These are phyloP conservation scores for Agapetus fuscipes DNA, from an alignment of 2,888 invertebrate species.

Conservation along the genomic window DNA sequence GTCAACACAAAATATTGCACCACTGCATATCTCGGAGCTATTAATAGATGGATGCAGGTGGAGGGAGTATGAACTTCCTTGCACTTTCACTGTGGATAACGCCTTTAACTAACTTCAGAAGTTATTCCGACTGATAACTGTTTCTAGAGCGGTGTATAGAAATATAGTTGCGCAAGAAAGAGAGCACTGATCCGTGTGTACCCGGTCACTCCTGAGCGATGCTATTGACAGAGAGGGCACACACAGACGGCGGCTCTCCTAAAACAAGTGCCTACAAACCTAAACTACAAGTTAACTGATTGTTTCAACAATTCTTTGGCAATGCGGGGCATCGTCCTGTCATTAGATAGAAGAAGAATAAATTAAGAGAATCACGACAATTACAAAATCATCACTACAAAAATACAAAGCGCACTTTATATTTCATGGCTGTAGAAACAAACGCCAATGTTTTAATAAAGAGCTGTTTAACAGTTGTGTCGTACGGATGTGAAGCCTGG, in stretches of 20 bases:
- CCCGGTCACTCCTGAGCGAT: conserved; percentile 2
- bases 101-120: too few species aligned
- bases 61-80: too few species aligned
- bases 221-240: conserved; percentile 4
- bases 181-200: conserved; percentile 5
- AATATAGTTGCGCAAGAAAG: conserved; percentile 17
- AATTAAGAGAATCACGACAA: conserved; percentile 15
- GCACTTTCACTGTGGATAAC: too few species aligned
- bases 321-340: conserved; percentile 15
- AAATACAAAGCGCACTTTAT: conserved; percentile 7
- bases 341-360: conserved; percentile 16
- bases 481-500: too few species aligned
- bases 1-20: too few species aligned
- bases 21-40: too few species aligned
- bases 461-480: too few species aligned
- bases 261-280: conserved; percentile 13
- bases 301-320: conserved; percentile 21
- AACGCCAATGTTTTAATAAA: not conserved
- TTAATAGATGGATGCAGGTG: too few species aligned
- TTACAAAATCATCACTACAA: conserved; percentile 14
- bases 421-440: not conserved
- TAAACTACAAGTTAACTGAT: conserved; percentile 18
- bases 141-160: conserved; percentile 6
- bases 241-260: conserved; percentile 8
- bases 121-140: too few species aligned